These are phyloP conservation scores for Phalanger gymnotis DNA, from an alignment of 2,797 vertebrate genomes.

Conservation along the genomic window DNA sequence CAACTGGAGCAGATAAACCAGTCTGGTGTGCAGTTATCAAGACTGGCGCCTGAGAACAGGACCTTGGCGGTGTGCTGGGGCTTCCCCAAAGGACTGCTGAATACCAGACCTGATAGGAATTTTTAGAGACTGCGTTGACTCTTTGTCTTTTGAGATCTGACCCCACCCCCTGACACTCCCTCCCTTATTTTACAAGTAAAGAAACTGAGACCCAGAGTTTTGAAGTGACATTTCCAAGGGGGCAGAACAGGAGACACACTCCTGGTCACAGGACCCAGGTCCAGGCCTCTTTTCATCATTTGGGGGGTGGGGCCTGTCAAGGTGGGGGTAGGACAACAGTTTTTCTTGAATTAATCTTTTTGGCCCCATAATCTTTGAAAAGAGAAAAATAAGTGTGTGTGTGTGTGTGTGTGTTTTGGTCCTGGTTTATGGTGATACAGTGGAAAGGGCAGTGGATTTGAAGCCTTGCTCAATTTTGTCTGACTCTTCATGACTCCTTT, in stretches of 20 bases:
- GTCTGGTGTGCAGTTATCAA: not conserved
- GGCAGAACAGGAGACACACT: not conserved
- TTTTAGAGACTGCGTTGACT: not conserved
- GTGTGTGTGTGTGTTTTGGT: not conserved
- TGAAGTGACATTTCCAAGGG: not conserved
- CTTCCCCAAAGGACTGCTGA: not conserved
- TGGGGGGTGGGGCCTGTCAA: not conserved
- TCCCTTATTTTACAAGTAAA: not conserved
- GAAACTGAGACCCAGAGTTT: not conserved
- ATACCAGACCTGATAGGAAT: not conserved
- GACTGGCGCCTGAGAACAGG: not conserved
- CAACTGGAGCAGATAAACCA: not conserved
- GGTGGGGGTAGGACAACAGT: too few species aligned
- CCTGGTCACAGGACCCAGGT: not conserved
- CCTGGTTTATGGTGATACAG: not conserved
- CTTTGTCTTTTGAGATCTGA: not conserved
- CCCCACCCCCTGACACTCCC: too few species aligned
- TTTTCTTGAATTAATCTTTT: not conserved
- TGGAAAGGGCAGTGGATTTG: not conserved
- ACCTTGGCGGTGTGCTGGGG: not conserved
- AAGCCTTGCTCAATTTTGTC: not conserved
- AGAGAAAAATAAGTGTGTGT: not conserved
- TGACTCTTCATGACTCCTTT: not conserved
- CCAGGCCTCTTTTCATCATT: not conserved
- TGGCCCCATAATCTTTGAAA: not conserved